Base-by-base conservation (phyloP, 2,113 vertebrate species). In the Lepus timidus region DNA sequence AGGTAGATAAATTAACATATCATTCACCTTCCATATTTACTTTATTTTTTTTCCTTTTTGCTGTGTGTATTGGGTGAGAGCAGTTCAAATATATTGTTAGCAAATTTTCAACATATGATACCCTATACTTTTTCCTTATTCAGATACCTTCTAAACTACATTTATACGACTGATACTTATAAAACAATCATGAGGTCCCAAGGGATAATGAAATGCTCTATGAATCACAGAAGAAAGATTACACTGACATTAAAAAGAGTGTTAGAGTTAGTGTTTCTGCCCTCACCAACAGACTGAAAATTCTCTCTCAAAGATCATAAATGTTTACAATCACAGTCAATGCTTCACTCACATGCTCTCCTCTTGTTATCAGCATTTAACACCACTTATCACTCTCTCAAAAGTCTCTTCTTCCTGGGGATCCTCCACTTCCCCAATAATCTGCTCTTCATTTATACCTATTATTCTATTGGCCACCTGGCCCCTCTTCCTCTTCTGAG, bases 201-300 rank as follows among this genome's bases (percentile, higher is more conserved):
- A 76, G 67, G 95, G 75, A 82, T 84, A 85, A 0, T 33, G 68
- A 96, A 94, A 93, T 94, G 51, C 14, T 25, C 88, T 79, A 65
- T 51, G 82, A 93, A 82, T 92, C 75, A 87, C 2, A 92, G 76
- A 81, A 84, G 87, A 85, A 82, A 79, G 33, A 95, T 87, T 91
- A 87, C 85, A 91, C 6, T 96, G 93, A 95, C 55, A 94, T 95
- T 94, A 62, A 73, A 90, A 84, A 81, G 22, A 86, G 89, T 71
- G 22, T 58, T 89, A 22, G 55, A 61, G 23, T 88, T 85, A 87
- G 5, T 70, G 19, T 83, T 79, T 95, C 67, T 95, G 83, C 52
- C 61, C 76, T 94, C 55, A 91, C 25, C 19, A 62, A n/a, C 31
- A 44, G 20, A 73, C 29, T 52, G n/a, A 70, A 79, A 82, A 9